These are phyloP conservation scores for Dione juno DNA, from an alignment of 2,888 invertebrate genomes.

Conservation along the genomic window DNA sequence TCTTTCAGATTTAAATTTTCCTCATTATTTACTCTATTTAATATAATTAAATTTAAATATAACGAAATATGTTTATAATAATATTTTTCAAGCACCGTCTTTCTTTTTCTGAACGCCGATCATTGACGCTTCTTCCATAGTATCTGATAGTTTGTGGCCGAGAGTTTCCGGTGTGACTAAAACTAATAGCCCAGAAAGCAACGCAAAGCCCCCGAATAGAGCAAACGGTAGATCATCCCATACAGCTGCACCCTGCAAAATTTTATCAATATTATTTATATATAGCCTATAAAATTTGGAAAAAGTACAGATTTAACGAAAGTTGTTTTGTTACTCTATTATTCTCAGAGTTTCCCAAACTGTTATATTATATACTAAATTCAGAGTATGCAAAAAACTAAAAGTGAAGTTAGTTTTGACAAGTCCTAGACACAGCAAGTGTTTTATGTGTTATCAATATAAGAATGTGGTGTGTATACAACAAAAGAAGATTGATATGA, in stretches of 20 bases:
- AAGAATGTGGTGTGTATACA: too few species aligned
- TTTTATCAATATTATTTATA: too few species aligned
- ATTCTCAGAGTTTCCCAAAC: neutral
- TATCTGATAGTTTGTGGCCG: conserved; percentile 76
- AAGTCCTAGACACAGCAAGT: too few species aligned
- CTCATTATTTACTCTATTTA: too few species aligned
- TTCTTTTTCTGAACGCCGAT: conserved; percentile 32
- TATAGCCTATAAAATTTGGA: too few species aligned
- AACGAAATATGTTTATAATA: neutral
- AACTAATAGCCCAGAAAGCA: conserved; percentile 72
- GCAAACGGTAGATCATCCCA: conserved; percentile 68
- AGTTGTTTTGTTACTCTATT: too few species aligned
- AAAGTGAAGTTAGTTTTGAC: too few species aligned
- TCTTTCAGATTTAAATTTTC: neutral
- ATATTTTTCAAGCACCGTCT: neutral
- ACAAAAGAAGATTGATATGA: too few species aligned
- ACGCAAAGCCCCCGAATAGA: conserved; percentile 74
- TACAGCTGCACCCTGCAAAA: conserved; percentile 50
- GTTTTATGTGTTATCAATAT: too few species aligned
- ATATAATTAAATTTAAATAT: too few species aligned
- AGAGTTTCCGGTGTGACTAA: conserved; percentile 81
- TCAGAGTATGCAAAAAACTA: too few species aligned
- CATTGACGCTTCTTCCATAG: conserved; percentile 74
- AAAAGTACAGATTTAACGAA: too few species aligned
- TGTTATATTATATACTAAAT: neutral